Conservation (phyloP, 2,797 vertebrate genomes). For the Fringilla coelebs region DNA sequence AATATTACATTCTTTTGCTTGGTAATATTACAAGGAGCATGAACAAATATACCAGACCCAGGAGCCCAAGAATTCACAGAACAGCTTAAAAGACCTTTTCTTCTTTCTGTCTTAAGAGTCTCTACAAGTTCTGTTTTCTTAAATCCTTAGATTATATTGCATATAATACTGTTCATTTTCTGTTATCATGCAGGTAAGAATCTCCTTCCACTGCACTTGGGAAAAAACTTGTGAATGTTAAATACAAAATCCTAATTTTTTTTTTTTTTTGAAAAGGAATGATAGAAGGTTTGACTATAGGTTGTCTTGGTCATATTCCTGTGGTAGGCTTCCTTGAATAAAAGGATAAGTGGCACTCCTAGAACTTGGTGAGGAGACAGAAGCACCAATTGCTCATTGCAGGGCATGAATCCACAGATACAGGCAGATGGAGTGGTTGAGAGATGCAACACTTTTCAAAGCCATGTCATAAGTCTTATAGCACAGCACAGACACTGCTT, state of each 20-base stretch:
- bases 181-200: background rate
- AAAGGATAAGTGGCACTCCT: background rate
- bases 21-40: background rate
- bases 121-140: background rate
- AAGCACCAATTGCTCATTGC: background rate
- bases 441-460: background rate
- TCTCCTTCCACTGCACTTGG: background rate
- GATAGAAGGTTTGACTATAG: background rate
- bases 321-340: background rate
- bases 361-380: background rate
- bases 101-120: background rate
- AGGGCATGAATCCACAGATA: background rate
- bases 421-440: background rate
- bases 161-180: background rate
- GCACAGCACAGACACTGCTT: background rate
- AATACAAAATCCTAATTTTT: background rate
- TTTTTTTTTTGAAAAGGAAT: background rate
- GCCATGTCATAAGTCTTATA: fast-evolving
- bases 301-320: background rate
- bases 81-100: background rate
- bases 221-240: background rate
- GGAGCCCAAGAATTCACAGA: background rate
- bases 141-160: background rate
- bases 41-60: background rate
- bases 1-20: background rate